Evolutionary conservation across 1,140 invertebrate species (phyloP).

Genomic region (Mactra quadrangularis): DNA sequence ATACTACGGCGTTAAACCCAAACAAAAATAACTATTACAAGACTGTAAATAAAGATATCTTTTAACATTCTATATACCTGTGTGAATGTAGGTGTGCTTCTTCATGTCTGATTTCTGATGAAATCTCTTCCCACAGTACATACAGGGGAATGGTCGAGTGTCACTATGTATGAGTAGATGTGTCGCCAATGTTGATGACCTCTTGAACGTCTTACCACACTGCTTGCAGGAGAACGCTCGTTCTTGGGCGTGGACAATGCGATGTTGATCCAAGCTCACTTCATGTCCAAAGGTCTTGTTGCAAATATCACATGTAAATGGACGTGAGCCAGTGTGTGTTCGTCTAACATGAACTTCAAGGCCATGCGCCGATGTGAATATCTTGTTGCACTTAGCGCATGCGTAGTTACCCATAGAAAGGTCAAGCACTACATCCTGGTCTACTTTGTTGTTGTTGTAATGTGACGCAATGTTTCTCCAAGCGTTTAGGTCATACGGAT

Average conservation of each 20-base stretch:
- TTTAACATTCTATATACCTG: slow-evolving; percentile 89
- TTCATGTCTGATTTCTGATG: slow-evolving; percentile 99
- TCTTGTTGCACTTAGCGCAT: slow-evolving; percentile 98
- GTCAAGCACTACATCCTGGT: slow-evolving; percentile 39
- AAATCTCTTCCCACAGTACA: slow-evolving; percentile 96
- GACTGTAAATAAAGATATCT: background rate
- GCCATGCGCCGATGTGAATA: slow-evolving; percentile 97
- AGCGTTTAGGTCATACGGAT: background rate
- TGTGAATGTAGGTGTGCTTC: slow-evolving; percentile 99
- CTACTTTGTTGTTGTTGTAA: background rate
- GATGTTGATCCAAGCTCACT: slow-evolving; percentile 96
- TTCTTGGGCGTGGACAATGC: slow-evolving; percentile 94
- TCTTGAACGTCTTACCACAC: slow-evolving; percentile 98
- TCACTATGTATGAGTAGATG: slow-evolving; percentile 99
- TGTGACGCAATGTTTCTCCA: slow-evolving; percentile 3
- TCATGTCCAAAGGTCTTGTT: slow-evolving; percentile 99
- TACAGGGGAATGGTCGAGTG: slow-evolving; percentile 86
- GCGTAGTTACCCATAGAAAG: slow-evolving; percentile 88
- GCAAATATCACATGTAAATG: slow-evolving; percentile 97
- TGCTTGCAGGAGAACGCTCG: slow-evolving; percentile 98
- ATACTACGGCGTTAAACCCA: no score
- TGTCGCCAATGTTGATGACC: slow-evolving; percentile 98
- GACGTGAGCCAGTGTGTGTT: slow-evolving; percentile 96
- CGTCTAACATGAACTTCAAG: slow-evolving; percentile 93
- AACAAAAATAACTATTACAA: background rate